Evolutionary conservation across 64 coral and sea anemone species (phyloP).

Genomic region (Stylophora pistillata): DNA sequence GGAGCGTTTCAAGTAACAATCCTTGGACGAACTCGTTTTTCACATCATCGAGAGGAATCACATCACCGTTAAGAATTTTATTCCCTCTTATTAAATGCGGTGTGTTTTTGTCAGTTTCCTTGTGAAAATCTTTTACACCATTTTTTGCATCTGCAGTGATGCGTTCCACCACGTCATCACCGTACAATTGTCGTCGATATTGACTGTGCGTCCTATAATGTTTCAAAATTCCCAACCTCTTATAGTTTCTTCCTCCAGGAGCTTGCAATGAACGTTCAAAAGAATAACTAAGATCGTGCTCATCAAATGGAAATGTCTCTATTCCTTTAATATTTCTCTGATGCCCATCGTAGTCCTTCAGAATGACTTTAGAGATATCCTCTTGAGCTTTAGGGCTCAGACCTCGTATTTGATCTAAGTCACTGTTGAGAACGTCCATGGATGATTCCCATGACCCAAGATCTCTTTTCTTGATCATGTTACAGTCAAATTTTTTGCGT

Average conservation of each 20-base stretch:
- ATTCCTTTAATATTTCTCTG: slow-evolving; percentile 10
- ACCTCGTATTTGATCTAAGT: slow-evolving; percentile 15
- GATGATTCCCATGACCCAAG: neutral
- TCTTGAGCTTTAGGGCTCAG: neutral
- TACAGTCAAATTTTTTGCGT: neutral
- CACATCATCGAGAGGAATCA: neutral
- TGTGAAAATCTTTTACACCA: neutral
- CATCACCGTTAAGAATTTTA: slow-evolving; percentile 15
- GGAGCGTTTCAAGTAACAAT: neutral
- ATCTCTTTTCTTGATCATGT: neutral
- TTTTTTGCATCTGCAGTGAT: neutral
- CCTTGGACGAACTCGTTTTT: neutral
- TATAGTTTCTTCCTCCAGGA: neutral
- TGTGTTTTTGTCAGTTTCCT: neutral
- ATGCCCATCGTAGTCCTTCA: slow-evolving; percentile 11
- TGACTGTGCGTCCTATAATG: neutral
- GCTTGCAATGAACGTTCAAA: slow-evolving; percentile 2
- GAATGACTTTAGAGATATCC: slow-evolving; percentile 10
- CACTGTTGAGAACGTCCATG: slow-evolving; percentile 12
- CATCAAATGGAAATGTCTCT: slow-evolving; percentile 18
- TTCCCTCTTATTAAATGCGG: neutral
- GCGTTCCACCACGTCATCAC: too few relatives aligned
- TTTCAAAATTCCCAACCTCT: neutral
- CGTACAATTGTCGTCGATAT: neutral
- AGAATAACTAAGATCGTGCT: slow-evolving; percentile 7